Evolutionary conservation across 1,140 invertebrate genomes (phyloP).

Genomic region (Diachasma alloeum): DNA sequence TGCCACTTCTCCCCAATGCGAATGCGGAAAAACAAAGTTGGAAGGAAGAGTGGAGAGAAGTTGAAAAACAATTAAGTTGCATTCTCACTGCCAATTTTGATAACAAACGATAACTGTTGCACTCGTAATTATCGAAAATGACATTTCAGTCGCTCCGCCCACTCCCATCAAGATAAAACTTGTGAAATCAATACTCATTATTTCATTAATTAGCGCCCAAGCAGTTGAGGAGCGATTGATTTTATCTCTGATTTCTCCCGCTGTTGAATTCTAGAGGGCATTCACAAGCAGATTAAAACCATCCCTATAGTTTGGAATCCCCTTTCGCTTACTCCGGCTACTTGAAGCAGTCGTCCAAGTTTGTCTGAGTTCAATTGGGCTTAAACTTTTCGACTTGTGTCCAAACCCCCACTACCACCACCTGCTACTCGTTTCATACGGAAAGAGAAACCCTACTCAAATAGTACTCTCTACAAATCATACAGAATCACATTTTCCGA

Average conservation of each 20-base stretch:
- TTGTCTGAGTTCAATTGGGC: slow-evolving; percentile 52
- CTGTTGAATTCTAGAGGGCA: neutral
- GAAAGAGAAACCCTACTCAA: neutral
- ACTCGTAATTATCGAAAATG: neutral
- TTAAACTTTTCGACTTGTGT: slow-evolving; percentile 49
- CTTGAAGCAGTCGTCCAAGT: slow-evolving; percentile 39
- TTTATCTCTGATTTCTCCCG: neutral
- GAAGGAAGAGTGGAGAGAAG: neutral
- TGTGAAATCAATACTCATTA: no score
- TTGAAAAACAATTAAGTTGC: neutral
- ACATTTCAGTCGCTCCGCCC: no score
- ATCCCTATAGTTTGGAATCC: neutral
- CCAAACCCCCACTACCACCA: slow-evolving; percentile 10
- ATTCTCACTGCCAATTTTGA: neutral
- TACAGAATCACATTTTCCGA: slow-evolving; percentile 2
- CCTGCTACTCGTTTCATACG: neutral
- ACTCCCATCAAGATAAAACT: no score
- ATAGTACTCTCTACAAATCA: neutral
- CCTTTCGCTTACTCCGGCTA: slow-evolving; percentile 23
- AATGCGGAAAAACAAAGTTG: neutral
- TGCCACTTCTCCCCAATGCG: no score
- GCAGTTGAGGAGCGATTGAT: neutral
- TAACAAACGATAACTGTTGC: neutral
- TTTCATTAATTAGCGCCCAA: no score
- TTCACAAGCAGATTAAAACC: neutral